phyloP scores from a whole-genome alignment of 2,888 invertebrate species.

The Drosophila demipolita region DNA sequence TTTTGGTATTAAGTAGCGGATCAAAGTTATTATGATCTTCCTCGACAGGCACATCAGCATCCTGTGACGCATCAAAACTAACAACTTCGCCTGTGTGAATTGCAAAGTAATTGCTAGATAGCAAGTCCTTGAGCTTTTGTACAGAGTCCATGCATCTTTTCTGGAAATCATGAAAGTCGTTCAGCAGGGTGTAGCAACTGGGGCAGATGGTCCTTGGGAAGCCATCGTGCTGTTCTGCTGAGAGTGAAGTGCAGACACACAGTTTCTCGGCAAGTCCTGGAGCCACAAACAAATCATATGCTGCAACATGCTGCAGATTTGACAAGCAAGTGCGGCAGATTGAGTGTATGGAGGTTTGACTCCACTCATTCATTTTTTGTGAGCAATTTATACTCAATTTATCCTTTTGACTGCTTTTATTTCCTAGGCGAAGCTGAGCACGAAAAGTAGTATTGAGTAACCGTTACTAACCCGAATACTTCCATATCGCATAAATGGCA shows the following conservation, averaged over 20 bases:
- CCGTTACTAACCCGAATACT: conserved; percentile 27
- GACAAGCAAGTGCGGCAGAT: conserved; percentile 82
- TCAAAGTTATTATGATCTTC: conserved; percentile 79
- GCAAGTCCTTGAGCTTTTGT: conserved; percentile 70
- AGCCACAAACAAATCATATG: conserved; percentile 72
- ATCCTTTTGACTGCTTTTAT: not conserved
- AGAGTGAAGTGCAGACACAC: conserved; percentile 78
- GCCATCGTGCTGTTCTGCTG: conserved; percentile 79
- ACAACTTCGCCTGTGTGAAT: not conserved
- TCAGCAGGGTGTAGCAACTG: conserved; percentile 73
- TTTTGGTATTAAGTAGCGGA: conserved; percentile 77
- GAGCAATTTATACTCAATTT: not conserved
- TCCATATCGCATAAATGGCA: not conserved
- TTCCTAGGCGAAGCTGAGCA: not conserved
- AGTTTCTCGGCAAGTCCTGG: conserved; percentile 81
- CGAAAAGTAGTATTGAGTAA: conserved; percentile 11
- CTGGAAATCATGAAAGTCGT: conserved; percentile 81
- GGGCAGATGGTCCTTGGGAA: conserved; percentile 79
- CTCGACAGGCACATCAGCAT: conserved; percentile 51
- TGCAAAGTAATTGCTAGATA: conserved; percentile 52
- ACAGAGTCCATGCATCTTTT: conserved; percentile 76
- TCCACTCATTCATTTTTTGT: conserved; percentile 47
- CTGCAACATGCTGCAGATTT: conserved; percentile 54
- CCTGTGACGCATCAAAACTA: conserved; percentile 18
- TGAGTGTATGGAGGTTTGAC: conserved; percentile 56